Conservation (phyloP, 2,888 invertebrate species). For the Stomorhina lunata region DNA sequence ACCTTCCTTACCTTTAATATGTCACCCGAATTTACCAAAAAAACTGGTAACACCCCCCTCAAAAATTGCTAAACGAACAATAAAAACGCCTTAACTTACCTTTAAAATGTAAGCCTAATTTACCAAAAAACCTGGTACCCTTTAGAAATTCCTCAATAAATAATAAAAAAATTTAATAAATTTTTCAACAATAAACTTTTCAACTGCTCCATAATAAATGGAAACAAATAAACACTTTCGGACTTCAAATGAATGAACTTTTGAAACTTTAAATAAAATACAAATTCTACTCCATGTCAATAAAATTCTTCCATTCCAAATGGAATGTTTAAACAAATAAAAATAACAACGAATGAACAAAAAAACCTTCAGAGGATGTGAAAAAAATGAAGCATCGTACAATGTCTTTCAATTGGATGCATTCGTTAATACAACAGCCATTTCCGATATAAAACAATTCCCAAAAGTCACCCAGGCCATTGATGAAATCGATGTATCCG, state of each 20-base stretch:
- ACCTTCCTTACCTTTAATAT: no score
- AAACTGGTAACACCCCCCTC: no score
- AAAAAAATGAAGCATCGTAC: slow-evolving; percentile 87
- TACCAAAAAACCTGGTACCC: no score
- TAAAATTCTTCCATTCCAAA: neutral
- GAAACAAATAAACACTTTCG: neutral
- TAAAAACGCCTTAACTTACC: no score
- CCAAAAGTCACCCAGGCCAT: slow-evolving; percentile 78
- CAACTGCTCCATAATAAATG: slow-evolving; percentile 9
- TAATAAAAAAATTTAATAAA: no score
- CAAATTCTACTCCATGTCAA: neutral
- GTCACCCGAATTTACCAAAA: no score
- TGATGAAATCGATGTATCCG: slow-evolving; percentile 77
- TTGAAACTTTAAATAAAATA: slow-evolving; percentile 14
- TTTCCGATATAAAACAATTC: slow-evolving; percentile 79
- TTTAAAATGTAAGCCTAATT: no score
- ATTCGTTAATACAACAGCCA: slow-evolving; percentile 85
- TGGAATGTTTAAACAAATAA: neutral
- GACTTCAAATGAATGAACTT: neutral
- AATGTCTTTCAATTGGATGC: slow-evolving; percentile 86
- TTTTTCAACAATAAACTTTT: neutral
- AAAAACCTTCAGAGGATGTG: slow-evolving; percentile 83
- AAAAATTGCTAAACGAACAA: no score
- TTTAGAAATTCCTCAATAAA: no score
- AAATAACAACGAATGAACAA: neutral